Base-by-base conservation (phyloP, 2,797 vertebrate genomes). In the Anolis apletophallus region DNA sequence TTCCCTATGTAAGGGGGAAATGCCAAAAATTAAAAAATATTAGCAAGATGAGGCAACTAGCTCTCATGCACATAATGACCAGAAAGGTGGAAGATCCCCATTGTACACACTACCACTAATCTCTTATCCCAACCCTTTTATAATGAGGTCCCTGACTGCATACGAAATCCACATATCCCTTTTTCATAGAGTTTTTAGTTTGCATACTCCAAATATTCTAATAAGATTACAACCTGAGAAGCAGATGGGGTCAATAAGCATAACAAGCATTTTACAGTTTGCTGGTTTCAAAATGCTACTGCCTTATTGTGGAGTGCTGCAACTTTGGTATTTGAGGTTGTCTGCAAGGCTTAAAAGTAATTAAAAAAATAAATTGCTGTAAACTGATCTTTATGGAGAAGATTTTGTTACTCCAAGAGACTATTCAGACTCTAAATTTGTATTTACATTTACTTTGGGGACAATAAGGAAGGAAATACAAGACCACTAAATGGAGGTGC, bases 1-100 rank as follows among this genome's bases (percentile, higher is more conserved):
- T 99, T 81, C 98, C 98, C 98, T 99, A 93, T 36, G 82, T 93
- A 89, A 93, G 93, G 71, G 32, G 93, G 68, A 46, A 61, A 73
- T 64, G 40, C 64, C 74, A 4, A 12, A 52, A 87, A 34, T 17
- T 4, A 46, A 57, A 57, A 86, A 54, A 0, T 0, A 72, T 17
- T 7, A 82, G 32, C 0, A 88, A 84, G 6, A 34, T 67, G 5
- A 88, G 0, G 3, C 1, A 84, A 6, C 10, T 2, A 84, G 26
- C 10, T 2, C 55, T 55, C 4, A 81, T 4, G 68, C 2, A 32
- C 0, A 10, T 16, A 81, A 40, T 67, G 46, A 40, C 54, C 21
- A 36, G 9, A 81, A 34, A 34, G 16, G 50, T 10, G 36, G 68
- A 77, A 54, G 64, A 71, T 55, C n/a, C 14, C 32, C 36, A 52